Base-by-base conservation (phyloP, 2,113 vertebrate genomes). In the Brachirus orientalis region DNA sequence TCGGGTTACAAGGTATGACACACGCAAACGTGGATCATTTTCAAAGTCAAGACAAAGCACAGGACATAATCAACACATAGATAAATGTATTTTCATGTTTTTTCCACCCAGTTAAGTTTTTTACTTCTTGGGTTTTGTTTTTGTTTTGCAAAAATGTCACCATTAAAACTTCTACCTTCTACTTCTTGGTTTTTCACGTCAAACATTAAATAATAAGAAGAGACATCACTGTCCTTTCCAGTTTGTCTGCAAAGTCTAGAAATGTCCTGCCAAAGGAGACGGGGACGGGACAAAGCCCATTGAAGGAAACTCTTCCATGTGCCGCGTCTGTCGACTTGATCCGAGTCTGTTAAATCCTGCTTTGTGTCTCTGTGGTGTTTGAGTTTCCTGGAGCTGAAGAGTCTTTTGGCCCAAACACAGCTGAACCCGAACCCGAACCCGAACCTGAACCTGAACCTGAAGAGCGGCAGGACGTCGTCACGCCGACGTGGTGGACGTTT, bases 41-140 rank as follows among this genome's bases (percentile, higher is more conserved):
- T n/a, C n/a, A n/a, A n/a, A 72, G 65, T 82, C 47, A 63, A 83
- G 80, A 87, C 79, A 64, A 83, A 62, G 48, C 52, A 87, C 79
- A 72, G 20, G 74, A 86, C 69, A 20, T 58, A 68, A 67, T 78
- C 64, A 69, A 86, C 75, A 81, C 82, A 90, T 48, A 77, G 36
- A 72, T 64, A 63, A 83, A 63, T 74, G 35, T 76, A 62, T 86
- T 60, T 67, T 80, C 54, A 70, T 57, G 14, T 68, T 64, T 58
- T 79, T 72, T 83, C 75, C 22, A 72, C n/a, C 57, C 76, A 46
- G 70, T 73, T 64, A 67, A 54, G 57, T 66, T 78, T 57, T n/a
- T 56, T 19, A 38, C 59, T 65, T 63, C 75, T 75, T 72, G n/a
- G n/a, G n/a, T n/a, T n/a, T n/a, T n/a, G n/a, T n/a, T n/a, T n/a